Base-by-base conservation (phyloP, 2,797 vertebrate genomes). In the Amphiprion clarkii region DNA sequence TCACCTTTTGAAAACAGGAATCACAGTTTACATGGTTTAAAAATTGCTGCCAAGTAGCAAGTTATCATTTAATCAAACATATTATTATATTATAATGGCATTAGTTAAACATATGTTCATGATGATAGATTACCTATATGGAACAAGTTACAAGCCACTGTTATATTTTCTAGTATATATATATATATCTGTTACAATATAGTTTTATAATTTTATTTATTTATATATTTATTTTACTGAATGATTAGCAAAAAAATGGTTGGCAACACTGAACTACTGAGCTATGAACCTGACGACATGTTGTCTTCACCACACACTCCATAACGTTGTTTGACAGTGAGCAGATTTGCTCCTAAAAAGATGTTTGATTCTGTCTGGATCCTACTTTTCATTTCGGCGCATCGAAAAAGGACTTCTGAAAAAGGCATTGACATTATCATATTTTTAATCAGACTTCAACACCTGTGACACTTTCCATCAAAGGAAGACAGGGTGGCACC, bases 381-480 rank as follows among this genome's bases (percentile, higher is more conserved):
- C 67, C 27, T 57, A 19, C 27, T 67, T 76, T 68, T 80, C 54
- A 76, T 86, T 79, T 65, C 58, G 73, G 71, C 75, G 31, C 64
- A 44, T 46, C 81, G 77, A 79, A 56, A 69, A 83, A 80, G 52
- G 17, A 83, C 44, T 87, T 87, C 67, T 78, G 58, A 85, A 75
- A 60, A 64, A 63, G 16, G 14, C 76, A 71, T 59, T 85, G 87
- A 84, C 89, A 93, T 94, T 94, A 84, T 86, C 88, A 94, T 95
- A 91, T 95, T 95, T 95, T 88, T 94, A 92, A 89, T 89, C 88
- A 94, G 90, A 89, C 81, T 81, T 87, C 79, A 86, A 79, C 87
- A 84, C 87, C 85, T 90, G 92, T 94, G 89, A 92, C 93, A 93
- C 94, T 95, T 95, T 93, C 95, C 92, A 93, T 93, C 87, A 81